Conservation (phyloP, 1,140 invertebrate genomes). For the Pygmarrhopalites habei region DNA sequence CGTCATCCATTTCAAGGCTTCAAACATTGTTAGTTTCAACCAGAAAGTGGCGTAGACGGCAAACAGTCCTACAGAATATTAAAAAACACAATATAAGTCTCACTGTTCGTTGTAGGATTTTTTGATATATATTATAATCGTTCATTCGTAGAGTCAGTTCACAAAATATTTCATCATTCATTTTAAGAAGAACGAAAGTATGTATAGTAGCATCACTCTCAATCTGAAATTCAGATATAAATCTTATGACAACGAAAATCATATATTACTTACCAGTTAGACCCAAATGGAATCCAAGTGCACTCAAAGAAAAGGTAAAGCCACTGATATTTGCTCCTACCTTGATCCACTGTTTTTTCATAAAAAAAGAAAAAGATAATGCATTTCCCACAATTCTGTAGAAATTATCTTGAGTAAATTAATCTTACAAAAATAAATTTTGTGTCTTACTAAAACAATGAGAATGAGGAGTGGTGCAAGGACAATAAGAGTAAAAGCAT, state of each 20-base stretch:
- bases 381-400: no score
- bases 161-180: slow-evolving; percentile 8
- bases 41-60: slow-evolving; percentile 37
- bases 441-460: slow-evolving; percentile 64
- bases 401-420: no score
- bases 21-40: slow-evolving; percentile 37
- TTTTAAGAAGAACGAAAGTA: slow-evolving; percentile 39
- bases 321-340: slow-evolving; percentile 83
- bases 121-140: background rate
- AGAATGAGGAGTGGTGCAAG: slow-evolving; percentile 74
- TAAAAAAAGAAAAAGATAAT: no score
- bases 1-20: slow-evolving; percentile 34
- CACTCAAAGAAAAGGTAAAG: slow-evolving; percentile 68
- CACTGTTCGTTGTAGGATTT: background rate
- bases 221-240: background rate
- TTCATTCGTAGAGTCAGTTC: no score
- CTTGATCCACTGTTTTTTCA: slow-evolving; percentile 73
- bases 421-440: no score
- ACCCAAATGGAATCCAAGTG: slow-evolving; percentile 79
- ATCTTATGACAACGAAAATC: background rate
- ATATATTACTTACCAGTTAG: slow-evolving; percentile 55
- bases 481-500: slow-evolving; percentile 79
- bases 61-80: slow-evolving; percentile 32
- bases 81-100: slow-evolving; percentile 1
- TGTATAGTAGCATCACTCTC: slow-evolving; percentile 26